A percentile compares a stretch with the other conserved stretches of the same genome.
Evolutionary conservation across 2,888 invertebrate genomes (phyloP).

Genomic region (Apocheima hispidaria): DNA sequence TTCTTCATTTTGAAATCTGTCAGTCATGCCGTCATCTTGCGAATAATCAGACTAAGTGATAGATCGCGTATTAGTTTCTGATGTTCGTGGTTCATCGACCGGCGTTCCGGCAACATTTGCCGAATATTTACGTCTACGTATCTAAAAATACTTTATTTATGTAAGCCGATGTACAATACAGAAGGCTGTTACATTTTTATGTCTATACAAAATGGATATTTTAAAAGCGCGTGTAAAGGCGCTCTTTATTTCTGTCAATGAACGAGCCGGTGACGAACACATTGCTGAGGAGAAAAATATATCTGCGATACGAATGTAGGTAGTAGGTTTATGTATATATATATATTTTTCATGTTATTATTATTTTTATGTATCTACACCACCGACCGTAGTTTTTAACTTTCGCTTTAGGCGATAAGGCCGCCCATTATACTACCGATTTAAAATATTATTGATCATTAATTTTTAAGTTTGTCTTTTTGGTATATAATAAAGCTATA

Average conservation of each 20-base stretch:
- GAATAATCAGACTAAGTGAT: constrained; percentile 35
- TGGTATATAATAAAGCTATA: too few relatives aligned
- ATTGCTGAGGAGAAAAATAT: constrained; percentile 6
- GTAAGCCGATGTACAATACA: constrained; percentile 39
- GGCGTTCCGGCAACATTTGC: constrained; percentile 30
- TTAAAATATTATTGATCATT: too few relatives aligned
- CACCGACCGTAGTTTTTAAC: too few relatives aligned
- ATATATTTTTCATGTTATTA: too few relatives aligned
- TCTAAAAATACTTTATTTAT: constrained; percentile 43
- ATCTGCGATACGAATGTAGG: constrained; percentile 10
- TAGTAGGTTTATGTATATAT: too few relatives aligned
- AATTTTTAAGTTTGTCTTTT: too few relatives aligned
- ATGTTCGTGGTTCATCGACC: constrained; percentile 41
- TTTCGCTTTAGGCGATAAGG: too few relatives aligned
- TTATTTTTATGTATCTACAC: too few relatives aligned
- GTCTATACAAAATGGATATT: constrained; percentile 37
- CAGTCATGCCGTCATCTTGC: constrained; percentile 42
- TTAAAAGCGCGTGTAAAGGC: constrained; percentile 27
- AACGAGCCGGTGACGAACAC: constrained; percentile 23
- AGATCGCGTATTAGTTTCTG: constrained; percentile 35
- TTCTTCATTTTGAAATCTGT: constrained; percentile 38
- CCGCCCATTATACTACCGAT: too few relatives aligned
- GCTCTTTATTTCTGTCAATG: constrained; percentile 27
- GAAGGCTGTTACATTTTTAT: constrained; percentile 37
- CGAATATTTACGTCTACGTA: constrained; percentile 32